These are phyloP conservation scores for Dolichoris vasculosae DNA, from an alignment of 1,140 invertebrate species.

Conservation along the genomic window DNA sequence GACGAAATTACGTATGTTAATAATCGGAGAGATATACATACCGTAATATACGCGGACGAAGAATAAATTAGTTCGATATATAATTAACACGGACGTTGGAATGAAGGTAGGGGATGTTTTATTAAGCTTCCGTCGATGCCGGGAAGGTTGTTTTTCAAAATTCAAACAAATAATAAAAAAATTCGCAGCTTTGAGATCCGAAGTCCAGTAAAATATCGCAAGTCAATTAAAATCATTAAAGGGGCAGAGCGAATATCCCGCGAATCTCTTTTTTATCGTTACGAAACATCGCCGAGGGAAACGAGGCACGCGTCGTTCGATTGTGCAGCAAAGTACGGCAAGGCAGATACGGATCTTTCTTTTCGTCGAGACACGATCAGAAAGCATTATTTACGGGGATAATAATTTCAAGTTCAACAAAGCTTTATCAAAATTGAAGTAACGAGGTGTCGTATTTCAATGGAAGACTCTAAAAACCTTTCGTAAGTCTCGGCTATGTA, in stretches of 20 bases:
- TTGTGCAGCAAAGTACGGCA: conserved; percentile 9
- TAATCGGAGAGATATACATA: not conserved
- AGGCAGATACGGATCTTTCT: conserved; percentile 47
- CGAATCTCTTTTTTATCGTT: conserved; percentile 36
- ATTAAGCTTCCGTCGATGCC: not conserved
- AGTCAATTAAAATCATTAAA: conserved; percentile 51
- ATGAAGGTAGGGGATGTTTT: not conserved
- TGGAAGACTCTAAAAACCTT: not conserved
- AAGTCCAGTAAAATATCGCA: not conserved
- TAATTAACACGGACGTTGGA: not conserved
- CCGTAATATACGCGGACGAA: not conserved
- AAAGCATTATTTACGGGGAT: conserved; percentile 41
- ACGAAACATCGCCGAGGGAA: conserved; percentile 34
- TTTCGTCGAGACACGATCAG: conserved; percentile 21
- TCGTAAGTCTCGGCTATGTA: not conserved
- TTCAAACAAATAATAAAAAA: not conserved
- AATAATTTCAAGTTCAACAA: conserved; percentile 31
- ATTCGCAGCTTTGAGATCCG: not conserved
- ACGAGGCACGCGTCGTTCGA: conserved; percentile 47
- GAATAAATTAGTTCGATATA: not conserved
- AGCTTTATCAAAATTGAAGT: conserved; percentile 46
- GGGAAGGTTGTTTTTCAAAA: not conserved
- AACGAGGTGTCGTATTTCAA: conserved; percentile 9
- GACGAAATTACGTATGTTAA: not conserved
- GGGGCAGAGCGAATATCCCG: not conserved